phyloP scores from a whole-genome alignment of 2,797 vertebrate species.

The Catharus ustulatus region DNA sequence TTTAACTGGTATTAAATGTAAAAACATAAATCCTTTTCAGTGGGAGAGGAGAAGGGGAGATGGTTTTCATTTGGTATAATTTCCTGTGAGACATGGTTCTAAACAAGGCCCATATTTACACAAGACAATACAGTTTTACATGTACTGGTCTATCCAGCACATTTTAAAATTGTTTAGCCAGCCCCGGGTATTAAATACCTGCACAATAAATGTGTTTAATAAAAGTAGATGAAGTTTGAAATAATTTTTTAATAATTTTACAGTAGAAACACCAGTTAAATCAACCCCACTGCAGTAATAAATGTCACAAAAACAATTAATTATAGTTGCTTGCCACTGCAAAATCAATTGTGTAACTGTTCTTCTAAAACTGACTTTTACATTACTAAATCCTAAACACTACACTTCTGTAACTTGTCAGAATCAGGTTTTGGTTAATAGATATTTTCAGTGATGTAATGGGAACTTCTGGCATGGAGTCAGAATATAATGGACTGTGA shows the following conservation, averaged over 20 bases:
- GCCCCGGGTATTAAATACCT: conserved; percentile 63
- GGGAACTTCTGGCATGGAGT: conserved; percentile 79
- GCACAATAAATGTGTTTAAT: conserved; percentile 80
- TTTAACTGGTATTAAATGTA: conserved; percentile 76
- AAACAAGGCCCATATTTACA: conserved; percentile 80
- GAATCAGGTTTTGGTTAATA: conserved; percentile 83
- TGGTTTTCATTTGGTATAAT: conserved; percentile 84
- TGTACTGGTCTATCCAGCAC: conserved; percentile 66
- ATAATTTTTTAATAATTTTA: conserved; percentile 82
- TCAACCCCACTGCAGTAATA: conserved; percentile 76
- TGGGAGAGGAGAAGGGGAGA: conserved; percentile 72
- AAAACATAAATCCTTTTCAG: conserved; percentile 77
- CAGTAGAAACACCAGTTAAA: conserved; percentile 81
- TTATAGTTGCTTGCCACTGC: conserved; percentile 76
- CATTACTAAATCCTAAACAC: conserved; percentile 76
- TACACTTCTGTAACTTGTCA: conserved; percentile 82
- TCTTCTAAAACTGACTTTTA: conserved; percentile 77
- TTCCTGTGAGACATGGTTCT: conserved; percentile 77
- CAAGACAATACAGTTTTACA: conserved; percentile 74
- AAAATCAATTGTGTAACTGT: conserved; percentile 80
- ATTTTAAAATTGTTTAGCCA: conserved; percentile 74
- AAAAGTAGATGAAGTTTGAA: conserved; percentile 77
- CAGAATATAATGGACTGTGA: conserved; percentile 83
- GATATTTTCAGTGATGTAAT: conserved; percentile 84
- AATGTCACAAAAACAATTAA: conserved; percentile 78